phyloP scores from a whole-genome alignment of 1,140 invertebrate genomes.

The Magallana angulata region DNA sequence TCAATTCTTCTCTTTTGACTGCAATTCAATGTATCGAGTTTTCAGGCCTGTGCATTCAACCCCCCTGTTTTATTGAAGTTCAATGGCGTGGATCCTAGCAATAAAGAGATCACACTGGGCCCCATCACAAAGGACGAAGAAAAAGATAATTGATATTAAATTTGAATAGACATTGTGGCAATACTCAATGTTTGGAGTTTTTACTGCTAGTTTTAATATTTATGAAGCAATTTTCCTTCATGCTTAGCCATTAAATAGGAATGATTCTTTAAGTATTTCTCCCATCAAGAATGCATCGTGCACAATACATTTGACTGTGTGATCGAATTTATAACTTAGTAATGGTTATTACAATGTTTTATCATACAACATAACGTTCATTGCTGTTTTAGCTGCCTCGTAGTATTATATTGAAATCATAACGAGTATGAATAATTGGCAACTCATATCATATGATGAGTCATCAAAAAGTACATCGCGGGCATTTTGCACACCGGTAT shows the following conservation, averaged over 20 bases:
- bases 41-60: background rate
- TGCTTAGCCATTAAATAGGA: background rate
- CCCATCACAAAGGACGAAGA: background rate
- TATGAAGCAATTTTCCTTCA: background rate
- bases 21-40: background rate
- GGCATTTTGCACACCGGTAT: too few species aligned
- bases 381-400: too few species aligned
- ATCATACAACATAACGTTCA: too few species aligned
- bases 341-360: too few species aligned
- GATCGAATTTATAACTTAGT: too few species aligned
- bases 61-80: background rate
- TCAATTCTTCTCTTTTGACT: background rate
- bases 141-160: constrained; percentile 3
- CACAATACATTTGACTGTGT: too few species aligned
- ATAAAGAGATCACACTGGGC: background rate
- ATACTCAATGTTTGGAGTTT: background rate
- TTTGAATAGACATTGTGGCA: background rate
- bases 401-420: too few species aligned
- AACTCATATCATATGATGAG: too few species aligned
- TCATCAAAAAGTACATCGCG: too few species aligned
- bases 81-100: background rate
- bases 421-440: too few species aligned
- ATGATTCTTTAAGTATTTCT: too few species aligned
- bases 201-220: constrained; percentile 14
- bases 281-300: too few species aligned